Percentiles rank a stretch among this genome's conserved stretches.
Conservation (phyloP, 2,113 vertebrate species). For the Eulemur rufifrons region DNA sequence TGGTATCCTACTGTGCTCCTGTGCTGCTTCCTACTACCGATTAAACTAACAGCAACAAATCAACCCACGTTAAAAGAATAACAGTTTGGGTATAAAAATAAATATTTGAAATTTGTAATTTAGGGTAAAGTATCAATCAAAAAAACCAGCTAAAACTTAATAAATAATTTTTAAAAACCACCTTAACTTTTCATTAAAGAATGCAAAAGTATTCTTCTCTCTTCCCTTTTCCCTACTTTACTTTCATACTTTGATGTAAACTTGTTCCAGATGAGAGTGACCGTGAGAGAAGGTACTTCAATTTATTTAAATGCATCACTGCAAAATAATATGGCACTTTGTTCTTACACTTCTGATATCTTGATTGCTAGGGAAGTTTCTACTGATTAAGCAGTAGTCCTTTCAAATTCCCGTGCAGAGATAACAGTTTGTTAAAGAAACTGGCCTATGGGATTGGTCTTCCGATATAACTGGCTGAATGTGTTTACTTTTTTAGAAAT, state of each 20-base stretch:
- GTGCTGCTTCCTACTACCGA: background rate
- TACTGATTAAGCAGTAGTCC: background rate
- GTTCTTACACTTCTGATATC: background rate
- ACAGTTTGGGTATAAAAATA: background rate
- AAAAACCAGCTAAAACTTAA: background rate
- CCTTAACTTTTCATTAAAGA: slow-evolving; percentile 15
- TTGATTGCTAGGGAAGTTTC: background rate
- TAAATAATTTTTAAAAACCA: background rate
- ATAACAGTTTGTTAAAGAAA: background rate
- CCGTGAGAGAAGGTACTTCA: background rate
- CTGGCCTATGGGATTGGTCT: background rate
- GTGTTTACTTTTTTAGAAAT: slow-evolving; percentile 16
- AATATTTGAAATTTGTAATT: background rate
- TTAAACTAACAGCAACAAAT: background rate
- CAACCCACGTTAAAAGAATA: background rate
- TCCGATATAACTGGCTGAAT: background rate
- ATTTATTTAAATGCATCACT: background rate
- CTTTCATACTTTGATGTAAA: background rate
- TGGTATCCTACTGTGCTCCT: background rate
- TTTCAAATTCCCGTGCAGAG: background rate
- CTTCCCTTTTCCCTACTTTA: background rate
- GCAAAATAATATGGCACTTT: background rate
- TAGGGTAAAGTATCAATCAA: background rate
- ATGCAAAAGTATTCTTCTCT: background rate
- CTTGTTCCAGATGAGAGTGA: background rate